Conservation (phyloP, 1,140 invertebrate species). For the Drosophila mauritiana region DNA sequence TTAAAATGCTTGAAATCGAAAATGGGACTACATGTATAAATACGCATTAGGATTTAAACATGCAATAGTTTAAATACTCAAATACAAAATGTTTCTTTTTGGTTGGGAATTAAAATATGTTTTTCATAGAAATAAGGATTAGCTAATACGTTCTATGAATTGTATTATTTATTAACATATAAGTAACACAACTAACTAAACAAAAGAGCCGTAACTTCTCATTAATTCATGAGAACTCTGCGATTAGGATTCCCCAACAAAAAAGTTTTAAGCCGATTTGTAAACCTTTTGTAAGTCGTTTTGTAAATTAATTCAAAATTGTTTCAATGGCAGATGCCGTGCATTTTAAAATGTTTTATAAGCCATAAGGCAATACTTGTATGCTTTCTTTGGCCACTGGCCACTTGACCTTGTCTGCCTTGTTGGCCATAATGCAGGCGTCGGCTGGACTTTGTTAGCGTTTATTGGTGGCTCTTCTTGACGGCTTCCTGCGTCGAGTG, state of each 20-base stretch:
- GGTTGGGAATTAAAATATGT: no score
- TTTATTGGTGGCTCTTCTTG: slow-evolving; percentile 54
- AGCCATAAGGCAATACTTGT: not conserved
- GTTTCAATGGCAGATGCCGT: slow-evolving; percentile 9
- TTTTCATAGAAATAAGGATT: no score
- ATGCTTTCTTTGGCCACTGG: slow-evolving; percentile 12
- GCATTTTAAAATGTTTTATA: slow-evolving; percentile 1
- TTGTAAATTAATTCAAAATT: slow-evolving; percentile 11
- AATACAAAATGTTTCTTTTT: no score
- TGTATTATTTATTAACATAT: no score
- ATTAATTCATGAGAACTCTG: not conserved
- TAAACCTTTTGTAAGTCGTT: not conserved
- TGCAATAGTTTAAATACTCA: no score
- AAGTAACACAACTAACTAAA: no score
- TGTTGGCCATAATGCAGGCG: slow-evolving; percentile 25
- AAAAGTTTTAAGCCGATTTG: not conserved
- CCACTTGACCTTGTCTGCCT: slow-evolving; percentile 33
- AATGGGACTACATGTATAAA: no score
- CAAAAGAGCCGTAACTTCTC: no score
- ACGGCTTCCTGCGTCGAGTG: slow-evolving; percentile 4
- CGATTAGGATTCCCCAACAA: not conserved
- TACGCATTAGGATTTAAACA: no score
- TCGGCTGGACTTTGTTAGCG: slow-evolving; percentile 34
- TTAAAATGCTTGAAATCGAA: not conserved
- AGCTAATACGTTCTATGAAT: no score